Evolutionary conservation across 1,140 invertebrate species (phyloP), one percentile per base, ranked within the genome.

Genomic region (Pteromalus puparum): DNA sequence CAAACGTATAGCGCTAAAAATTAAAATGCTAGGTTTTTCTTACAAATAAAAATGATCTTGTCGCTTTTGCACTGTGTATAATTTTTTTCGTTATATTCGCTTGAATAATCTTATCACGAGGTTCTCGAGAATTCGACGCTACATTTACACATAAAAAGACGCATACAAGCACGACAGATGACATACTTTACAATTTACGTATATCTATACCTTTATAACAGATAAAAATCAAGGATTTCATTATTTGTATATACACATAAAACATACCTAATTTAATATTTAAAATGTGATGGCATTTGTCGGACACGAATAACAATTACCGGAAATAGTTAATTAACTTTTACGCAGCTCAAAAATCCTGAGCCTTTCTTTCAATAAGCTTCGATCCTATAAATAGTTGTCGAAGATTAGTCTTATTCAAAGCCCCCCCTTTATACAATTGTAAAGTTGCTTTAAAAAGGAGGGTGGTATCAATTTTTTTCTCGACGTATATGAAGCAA

Each of bases 231-330:
- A 78, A 82, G 78, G 80, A 26, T 53, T 75, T 73, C 42, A 83
- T 86, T 61, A 65, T 81, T 7, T 18, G 26, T 78, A 78, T 24
- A 61, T 68, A 26, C 34, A 82, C 10, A 38, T 82, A 72, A 70
- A 61, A 48, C 74, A n/a, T 13, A 77, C 53, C 42, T 24, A 73
- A 48, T 81, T 48, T 72, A 30, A 53, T 21, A 67, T 65, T 34
- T 26, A 30, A 77, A 48, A 30, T 77, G 42, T 76, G 73, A 82
- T 86, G 82, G 81, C 85, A 87, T 82, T 87, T 84, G 12, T 85
- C 86, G 81, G 30, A 24, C 10, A 67, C 28, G 42, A 13, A 48
- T 34, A 81, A 48, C 1, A 81, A 34, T 76, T 42, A 74, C 13
- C 7, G 72, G 34, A 74, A 74, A 74, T 74, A 74, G 10, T 38